Conservation (phyloP, 2,797 vertebrate species). For the Sphaeramia orbicularis region DNA sequence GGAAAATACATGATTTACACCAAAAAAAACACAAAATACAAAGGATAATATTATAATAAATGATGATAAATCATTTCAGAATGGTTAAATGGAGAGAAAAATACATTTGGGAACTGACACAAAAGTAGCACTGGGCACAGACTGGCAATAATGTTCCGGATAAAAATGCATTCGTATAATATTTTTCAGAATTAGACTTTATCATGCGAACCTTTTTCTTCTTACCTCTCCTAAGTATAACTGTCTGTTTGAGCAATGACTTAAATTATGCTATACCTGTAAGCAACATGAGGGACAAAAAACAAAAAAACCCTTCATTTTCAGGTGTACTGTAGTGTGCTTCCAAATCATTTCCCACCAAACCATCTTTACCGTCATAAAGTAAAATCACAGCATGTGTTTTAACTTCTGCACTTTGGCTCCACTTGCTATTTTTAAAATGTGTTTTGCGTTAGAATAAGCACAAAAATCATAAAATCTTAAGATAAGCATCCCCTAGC, state of each 20-base stretch:
- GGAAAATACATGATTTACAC: too few species aligned
- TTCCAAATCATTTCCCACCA: slow-evolving; percentile 30
- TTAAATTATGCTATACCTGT: slow-evolving; percentile 8
- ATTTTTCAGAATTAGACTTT: neutral
- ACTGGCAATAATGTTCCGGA: too few species aligned
- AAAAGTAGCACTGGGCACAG: too few species aligned
- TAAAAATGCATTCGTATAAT: too few species aligned
- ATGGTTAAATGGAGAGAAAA: too few species aligned
- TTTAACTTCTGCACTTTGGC: slow-evolving; percentile 15
- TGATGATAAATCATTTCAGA: too few species aligned
- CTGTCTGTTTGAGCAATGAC: slow-evolving; percentile 25
- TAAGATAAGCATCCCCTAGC: slow-evolving; percentile 55
- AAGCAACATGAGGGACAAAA: slow-evolving; percentile 5
- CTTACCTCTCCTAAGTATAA: neutral
- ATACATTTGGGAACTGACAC: too few species aligned
- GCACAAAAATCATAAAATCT: slow-evolving; percentile 44
- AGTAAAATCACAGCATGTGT: slow-evolving; percentile 29
- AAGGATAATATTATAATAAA: too few species aligned
- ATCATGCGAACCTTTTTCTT: neutral
- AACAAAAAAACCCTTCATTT: neutral
- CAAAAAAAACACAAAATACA: too few species aligned
- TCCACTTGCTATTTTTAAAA: slow-evolving; percentile 41
- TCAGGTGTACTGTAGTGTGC: neutral
- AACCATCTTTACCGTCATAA: slow-evolving; percentile 10
- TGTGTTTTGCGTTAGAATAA: slow-evolving; percentile 36